Base-by-base conservation (phyloP, 2,888 invertebrate genomes). In the Arrhopalites spinosus region DNA sequence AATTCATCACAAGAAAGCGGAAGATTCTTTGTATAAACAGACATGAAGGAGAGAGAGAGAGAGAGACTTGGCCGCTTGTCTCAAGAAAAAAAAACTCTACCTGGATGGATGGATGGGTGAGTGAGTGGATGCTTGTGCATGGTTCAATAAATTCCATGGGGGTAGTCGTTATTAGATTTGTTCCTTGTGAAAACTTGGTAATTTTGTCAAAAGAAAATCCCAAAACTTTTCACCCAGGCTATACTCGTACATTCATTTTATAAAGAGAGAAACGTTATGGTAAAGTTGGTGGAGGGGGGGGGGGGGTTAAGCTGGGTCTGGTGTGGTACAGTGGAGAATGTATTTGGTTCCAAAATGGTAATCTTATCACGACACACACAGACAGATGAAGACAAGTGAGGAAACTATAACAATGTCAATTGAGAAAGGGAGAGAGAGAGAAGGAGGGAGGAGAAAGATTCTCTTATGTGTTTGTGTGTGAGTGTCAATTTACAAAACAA, bases 401-500 rank as follows among this genome's bases (percentile, higher is more conserved):
- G 50, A 50, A 50, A 50, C 50, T 50, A n/a, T 15, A 50, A n/a
- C 15, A 50, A 15, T 50, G 50, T 15, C 15, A n/a, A 50, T 50
- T 50, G 17, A 50, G 50, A 50, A 15, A 50, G 50, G n/a, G 50
- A 50, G 50, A 17, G 17, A 50, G 50, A 17, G 50, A 50, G 8
- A 17, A 50, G 7, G 15, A 15, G 15, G 17, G 3, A 36, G 15
- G 50, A 50, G 59, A 27, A 25, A 27, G 20, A 56, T n/a, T 53
- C 13, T 13, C 1, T 20, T 8, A 23, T 56, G 53, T 56, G 59
- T 23, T 13, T 59, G 59, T 2, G 25, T 27, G 25, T 59, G 59
- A 59, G 59, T 59, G 59, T 59, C 59, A 59, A 59, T 59, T 59
- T 27, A 59, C 59, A 59, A 59, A 59, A 59, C 59, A 59, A 59